These are phyloP conservation scores for Cosmopolites sordidus DNA, from an alignment of 2,888 invertebrate genomes.

Conservation along the genomic window DNA sequence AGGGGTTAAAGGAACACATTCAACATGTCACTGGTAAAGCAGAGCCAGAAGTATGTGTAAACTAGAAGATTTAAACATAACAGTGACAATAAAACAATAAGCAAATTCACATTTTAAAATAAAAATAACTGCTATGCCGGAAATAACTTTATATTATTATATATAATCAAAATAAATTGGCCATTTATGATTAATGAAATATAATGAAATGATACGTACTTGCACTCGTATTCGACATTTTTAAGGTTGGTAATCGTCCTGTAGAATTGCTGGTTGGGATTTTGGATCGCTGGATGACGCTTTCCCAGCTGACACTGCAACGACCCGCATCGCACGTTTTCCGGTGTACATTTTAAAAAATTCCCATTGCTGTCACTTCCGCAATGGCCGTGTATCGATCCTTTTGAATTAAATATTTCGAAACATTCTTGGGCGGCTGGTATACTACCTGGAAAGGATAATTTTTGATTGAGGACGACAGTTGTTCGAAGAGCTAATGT, in stretches of 20 bases:
- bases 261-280: slow-evolving; percentile 78
- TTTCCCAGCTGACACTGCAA: slow-evolving; percentile 90
- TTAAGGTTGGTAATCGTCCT: slow-evolving; percentile 86
- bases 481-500: too few relatives aligned
- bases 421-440: slow-evolving; percentile 86
- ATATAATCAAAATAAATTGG: too few relatives aligned
- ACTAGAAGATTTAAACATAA: too few relatives aligned
- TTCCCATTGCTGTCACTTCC: slow-evolving; percentile 70
- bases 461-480: too few relatives aligned
- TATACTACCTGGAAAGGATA: slow-evolving; percentile 52
- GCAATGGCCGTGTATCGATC: slow-evolving; percentile 93
- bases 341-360: slow-evolving; percentile 75
- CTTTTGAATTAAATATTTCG: slow-evolving; percentile 92
- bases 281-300: slow-evolving; percentile 72
- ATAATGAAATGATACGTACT: slow-evolving; percentile 82
- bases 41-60: too few relatives aligned
- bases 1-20: too few relatives aligned
- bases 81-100: background rate
- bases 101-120: background rate
- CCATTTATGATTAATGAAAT: too few relatives aligned
- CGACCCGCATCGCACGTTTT: slow-evolving; percentile 87
- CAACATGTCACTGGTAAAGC: too few relatives aligned
- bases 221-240: slow-evolving; percentile 91
- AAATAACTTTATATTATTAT: too few relatives aligned
- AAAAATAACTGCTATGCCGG: background rate